Evolutionary conservation across 2,888 invertebrate species (phyloP).

Genomic region (Coelinius sp.): DNA sequence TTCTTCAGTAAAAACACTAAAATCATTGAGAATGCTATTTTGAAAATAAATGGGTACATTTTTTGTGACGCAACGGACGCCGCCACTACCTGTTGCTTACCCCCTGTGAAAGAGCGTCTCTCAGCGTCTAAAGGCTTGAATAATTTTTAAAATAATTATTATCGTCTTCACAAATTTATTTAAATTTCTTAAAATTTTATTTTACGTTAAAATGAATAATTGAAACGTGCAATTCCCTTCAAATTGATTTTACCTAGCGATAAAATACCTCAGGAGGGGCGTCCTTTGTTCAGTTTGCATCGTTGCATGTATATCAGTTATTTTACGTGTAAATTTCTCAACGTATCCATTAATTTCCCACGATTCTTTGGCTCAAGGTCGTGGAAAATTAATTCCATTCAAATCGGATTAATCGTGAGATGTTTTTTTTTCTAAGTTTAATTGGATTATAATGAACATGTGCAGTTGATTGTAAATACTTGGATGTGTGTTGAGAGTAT

Average conservation of each 20-base stretch:
- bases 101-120: conserved; percentile 39
- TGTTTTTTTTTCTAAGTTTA: too few species aligned
- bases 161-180: too few species aligned
- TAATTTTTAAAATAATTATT: too few species aligned
- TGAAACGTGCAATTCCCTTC: conserved; percentile 32
- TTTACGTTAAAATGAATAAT: too few species aligned
- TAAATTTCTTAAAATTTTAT: too few species aligned
- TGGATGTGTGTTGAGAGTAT: conserved; percentile 21
- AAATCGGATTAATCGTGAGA: too few species aligned
- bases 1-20: too few species aligned
- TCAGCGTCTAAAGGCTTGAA: conserved; percentile 13
- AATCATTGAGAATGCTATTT: too few species aligned
- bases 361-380: background rate
- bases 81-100: conserved; percentile 49
- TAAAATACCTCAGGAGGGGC: conserved; percentile 49
- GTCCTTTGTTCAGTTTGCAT: background rate
- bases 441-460: background rate
- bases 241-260: conserved; percentile 51
- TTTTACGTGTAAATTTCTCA: background rate
- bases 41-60: too few species aligned
- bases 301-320: background rate
- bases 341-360: background rate
- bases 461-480: background rate
- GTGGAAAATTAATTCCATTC: background rate
- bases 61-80: conserved; percentile 47